Base-by-base conservation (phyloP, 2,888 invertebrate genomes). In the Calameuta pallipes region DNA sequence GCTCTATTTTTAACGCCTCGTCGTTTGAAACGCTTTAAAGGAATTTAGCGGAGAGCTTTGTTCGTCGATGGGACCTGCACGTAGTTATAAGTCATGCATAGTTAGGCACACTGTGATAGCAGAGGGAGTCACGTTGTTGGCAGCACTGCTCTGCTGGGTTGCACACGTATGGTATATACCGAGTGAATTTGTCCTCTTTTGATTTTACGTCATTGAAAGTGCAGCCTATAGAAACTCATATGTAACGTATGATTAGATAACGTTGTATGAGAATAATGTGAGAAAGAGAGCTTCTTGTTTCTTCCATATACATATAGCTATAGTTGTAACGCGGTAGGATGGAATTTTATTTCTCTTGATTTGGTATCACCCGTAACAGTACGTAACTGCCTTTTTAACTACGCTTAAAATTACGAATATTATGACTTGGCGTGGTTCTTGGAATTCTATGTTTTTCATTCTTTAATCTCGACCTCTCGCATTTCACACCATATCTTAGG, bases 401-500 rank as follows among this genome's bases (percentile, higher is more conserved):
- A 84, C 82, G 88, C 89, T 88, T 88, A 88, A 90, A 90, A 90
- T 90, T 90, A 89, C 90, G 90, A 90, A 90, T 91, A 90, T 90
- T 90, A 90, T 84, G 90, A 90, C 90, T 90, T 89, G 86, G 89
- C 88, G 88, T 87, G 89, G 89, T 91, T 91, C 91, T 88, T 86
- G 87, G 91, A 90, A 91, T 90, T 88, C 87, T 85, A 85, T 91
- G 91, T 91, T 91, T 91, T 90, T 90, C 89, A 90, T 91, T 91
- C 90, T 90, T 91, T 91, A 91, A 91, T 91, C 91, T 91, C 88
- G 85, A 85, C 85, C 89, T 89, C 91, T 91, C 91, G 89, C 87
- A 89, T 91, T 91, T 90, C 91, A 91, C 89, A 90, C 88, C 86
- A 86, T 88, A 88, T 87, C 87, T 87, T 83, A 86, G 81, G 83